These are phyloP conservation scores for Drosophila anomalipes DNA, from an alignment of 2,888 invertebrate species.

Conservation along the genomic window DNA sequence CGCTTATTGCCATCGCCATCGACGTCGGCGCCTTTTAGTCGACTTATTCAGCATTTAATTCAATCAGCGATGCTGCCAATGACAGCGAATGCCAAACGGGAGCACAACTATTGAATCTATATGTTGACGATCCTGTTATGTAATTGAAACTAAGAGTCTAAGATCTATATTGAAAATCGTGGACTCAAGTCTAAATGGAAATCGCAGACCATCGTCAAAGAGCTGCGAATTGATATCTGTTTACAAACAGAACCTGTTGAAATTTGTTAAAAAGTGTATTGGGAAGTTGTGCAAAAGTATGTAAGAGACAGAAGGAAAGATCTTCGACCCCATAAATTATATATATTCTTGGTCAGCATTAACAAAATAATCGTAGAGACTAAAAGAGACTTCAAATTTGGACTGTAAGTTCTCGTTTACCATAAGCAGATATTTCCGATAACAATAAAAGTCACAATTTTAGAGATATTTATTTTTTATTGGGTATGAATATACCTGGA, in stretches of 20 bases:
- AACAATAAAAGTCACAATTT: not conserved
- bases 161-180: constrained; percentile 5
- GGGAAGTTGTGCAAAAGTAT: not conserved
- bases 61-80: constrained; percentile 43
- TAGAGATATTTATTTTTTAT: not conserved
- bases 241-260: not conserved
- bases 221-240: not conserved
- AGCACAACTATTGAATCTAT: not conserved
- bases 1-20: constrained; percentile 51
- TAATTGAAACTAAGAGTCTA: constrained; percentile 28
- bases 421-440: not conserved
- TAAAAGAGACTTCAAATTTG: not conserved
- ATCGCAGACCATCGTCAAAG: not conserved
- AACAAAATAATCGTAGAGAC: not conserved
- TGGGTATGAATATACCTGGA: not conserved
- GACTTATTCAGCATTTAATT: constrained; percentile 69
- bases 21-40: constrained; percentile 69
- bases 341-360: not conserved
- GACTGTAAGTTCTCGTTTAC: not conserved
- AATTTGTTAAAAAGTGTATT: not conserved
- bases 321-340: not conserved
- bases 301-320: not conserved
- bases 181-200: not conserved
- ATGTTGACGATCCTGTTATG: constrained; percentile 10
- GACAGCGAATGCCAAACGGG: constrained; percentile 2